Evolutionary conservation across 2,113 vertebrate genomes (phyloP).

Genomic region (Excalfactoria chinensis): DNA sequence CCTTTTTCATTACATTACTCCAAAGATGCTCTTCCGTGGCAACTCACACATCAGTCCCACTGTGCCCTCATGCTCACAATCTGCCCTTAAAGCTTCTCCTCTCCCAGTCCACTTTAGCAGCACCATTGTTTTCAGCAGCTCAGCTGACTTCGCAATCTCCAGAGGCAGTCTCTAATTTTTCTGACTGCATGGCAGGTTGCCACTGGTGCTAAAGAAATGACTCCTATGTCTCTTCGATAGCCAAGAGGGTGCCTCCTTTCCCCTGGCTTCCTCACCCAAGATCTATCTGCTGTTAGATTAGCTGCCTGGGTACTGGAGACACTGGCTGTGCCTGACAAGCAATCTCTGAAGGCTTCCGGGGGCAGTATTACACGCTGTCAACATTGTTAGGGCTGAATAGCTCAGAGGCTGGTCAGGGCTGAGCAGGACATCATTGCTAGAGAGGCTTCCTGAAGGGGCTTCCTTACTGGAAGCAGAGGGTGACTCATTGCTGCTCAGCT

Average conservation of each 20-base stretch:
- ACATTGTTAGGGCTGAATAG: constrained; percentile 34
- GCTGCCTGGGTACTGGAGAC: constrained; percentile 19
- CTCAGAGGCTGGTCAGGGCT: background rate
- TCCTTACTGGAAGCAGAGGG: constrained; percentile 17
- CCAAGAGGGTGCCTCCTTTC: constrained; percentile 47
- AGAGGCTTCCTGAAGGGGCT: constrained; percentile 60
- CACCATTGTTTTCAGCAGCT: constrained; percentile 30
- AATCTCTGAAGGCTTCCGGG: constrained; percentile 27
- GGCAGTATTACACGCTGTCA: constrained; percentile 52
- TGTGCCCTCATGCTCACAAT: background rate
- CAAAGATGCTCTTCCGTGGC: background rate
- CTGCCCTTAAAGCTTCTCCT: constrained; percentile 4
- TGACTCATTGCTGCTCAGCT: constrained; percentile 19
- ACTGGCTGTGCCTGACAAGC: background rate
- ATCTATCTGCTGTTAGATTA: constrained; percentile 26
- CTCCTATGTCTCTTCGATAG: background rate
- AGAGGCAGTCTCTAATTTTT: background rate
- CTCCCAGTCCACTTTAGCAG: background rate
- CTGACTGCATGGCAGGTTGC: background rate
- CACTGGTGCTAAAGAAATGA: background rate
- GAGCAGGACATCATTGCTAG: constrained; percentile 20
- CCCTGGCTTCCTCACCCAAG: background rate
- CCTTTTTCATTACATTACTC: fast-evolving
- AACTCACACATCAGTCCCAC: background rate
- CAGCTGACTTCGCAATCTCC: constrained; percentile 7